phyloP scores from a whole-genome alignment of 2,888 invertebrate genomes.

The Theretra japonica region DNA sequence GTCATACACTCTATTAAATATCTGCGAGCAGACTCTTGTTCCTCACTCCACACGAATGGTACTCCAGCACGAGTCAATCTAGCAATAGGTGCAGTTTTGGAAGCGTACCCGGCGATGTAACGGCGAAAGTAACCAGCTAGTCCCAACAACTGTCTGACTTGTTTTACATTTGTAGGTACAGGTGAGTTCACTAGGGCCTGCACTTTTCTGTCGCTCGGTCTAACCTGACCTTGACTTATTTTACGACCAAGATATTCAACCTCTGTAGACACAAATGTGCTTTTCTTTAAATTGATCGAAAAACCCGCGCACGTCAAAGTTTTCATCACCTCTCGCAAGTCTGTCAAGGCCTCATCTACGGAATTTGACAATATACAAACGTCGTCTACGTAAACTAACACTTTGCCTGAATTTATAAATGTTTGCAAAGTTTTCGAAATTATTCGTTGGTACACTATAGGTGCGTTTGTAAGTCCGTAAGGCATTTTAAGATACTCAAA shows the following conservation, averaged over 20 bases:
- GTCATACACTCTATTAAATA: constrained; percentile 34
- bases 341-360: background rate
- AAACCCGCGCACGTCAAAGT: constrained; percentile 38
- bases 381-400: constrained; percentile 36
- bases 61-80: constrained; percentile 30
- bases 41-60: constrained; percentile 30
- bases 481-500: constrained; percentile 30
- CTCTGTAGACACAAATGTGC: constrained; percentile 35
- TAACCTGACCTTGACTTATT: constrained; percentile 42
- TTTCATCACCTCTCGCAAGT: background rate
- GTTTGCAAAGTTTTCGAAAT: constrained; percentile 33
- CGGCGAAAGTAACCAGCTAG: constrained; percentile 44
- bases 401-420: constrained; percentile 28
- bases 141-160: constrained; percentile 42
- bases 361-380: constrained; percentile 20
- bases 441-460: constrained; percentile 37
- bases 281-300: constrained; percentile 41
- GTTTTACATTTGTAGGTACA: constrained; percentile 40
- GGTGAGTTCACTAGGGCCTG: constrained; percentile 40
- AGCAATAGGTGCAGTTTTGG: constrained; percentile 30
- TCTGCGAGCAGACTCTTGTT: constrained; percentile 29
- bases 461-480: constrained; percentile 32
- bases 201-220: constrained; percentile 42
- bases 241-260: constrained; percentile 43
- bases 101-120: constrained; percentile 36